Percentiles rank a stretch among this genome's conserved stretches.
Evolutionary conservation across 1,140 invertebrate species (phyloP).

Genomic region (Rhagoletis pomonella): DNA sequence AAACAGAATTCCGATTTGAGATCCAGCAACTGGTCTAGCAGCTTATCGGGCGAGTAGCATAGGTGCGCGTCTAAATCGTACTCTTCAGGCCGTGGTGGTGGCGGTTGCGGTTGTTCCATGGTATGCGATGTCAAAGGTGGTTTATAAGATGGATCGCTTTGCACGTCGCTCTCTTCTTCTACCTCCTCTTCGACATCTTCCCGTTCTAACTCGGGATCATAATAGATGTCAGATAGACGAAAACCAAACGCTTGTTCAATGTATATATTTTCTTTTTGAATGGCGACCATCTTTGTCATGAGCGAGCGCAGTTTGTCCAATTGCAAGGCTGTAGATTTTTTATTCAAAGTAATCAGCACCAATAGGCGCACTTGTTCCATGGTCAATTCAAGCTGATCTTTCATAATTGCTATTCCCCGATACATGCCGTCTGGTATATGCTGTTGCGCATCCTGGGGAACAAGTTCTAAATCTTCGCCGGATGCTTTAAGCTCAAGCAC

Average conservation of each 20-base stretch:
- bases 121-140: constrained; percentile 9
- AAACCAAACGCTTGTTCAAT: constrained; percentile 39
- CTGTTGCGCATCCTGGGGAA: background rate
- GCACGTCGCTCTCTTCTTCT: constrained; percentile 56
- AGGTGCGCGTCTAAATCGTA: constrained; percentile 62
- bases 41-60: constrained; percentile 65
- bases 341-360: constrained; percentile 64
- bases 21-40: constrained; percentile 65
- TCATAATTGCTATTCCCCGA: constrained; percentile 56
- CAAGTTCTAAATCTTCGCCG: background rate
- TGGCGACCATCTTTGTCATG: constrained; percentile 61
- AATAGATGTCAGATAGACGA: background rate
- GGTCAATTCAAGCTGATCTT: constrained; percentile 62
- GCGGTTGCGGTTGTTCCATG: background rate
- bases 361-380: constrained; percentile 68
- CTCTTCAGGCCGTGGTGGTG: background rate
- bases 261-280: constrained; percentile 58
- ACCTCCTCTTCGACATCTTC: constrained; percentile 1
- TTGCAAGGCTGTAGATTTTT: constrained; percentile 60
- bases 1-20: constrained; percentile 66
- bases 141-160: background rate
- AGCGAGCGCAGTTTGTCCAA: constrained; percentile 60
- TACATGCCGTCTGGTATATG: background rate
- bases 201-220: background rate
- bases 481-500: constrained; percentile 2